Percentiles rank a stretch among this genome's conserved stretches.
These are phyloP conservation scores for Phymatocera aterrima DNA, from an alignment of 2,888 invertebrate species.

Conservation along the genomic window DNA sequence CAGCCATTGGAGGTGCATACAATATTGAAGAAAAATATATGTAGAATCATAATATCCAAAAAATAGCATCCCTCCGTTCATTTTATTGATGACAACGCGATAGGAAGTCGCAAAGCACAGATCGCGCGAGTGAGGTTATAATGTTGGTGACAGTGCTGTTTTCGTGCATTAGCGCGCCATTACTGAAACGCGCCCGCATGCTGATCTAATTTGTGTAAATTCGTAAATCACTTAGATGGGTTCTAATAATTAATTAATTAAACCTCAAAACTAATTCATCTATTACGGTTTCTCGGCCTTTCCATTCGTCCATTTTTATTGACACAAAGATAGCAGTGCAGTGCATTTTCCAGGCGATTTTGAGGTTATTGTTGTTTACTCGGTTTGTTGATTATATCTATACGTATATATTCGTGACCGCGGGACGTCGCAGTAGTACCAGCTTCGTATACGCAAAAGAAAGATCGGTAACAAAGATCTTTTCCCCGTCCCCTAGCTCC, in stretches of 20 bases:
- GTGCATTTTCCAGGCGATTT: no score
- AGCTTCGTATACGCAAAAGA: background rate
- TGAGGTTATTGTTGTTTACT: background rate
- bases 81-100: background rate
- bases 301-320: no score
- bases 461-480: background rate
- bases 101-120: background rate
- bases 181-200: background rate
- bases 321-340: no score
- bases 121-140: background rate
- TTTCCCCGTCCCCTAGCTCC: constrained; percentile 4
- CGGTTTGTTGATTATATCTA: no score
- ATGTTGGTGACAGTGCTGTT: background rate
- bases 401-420: background rate
- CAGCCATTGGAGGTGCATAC: background rate
- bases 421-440: background rate
- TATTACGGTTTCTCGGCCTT: no score
- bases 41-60: background rate
- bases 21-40: background rate
- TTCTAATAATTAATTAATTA: no score
- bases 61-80: background rate
- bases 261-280: no score
- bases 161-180: background rate
- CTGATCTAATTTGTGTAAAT: no score
- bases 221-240: no score